Evolutionary conservation across 1,140 invertebrate genomes (phyloP).

Genomic region (Drosophila bifasciata): DNA sequence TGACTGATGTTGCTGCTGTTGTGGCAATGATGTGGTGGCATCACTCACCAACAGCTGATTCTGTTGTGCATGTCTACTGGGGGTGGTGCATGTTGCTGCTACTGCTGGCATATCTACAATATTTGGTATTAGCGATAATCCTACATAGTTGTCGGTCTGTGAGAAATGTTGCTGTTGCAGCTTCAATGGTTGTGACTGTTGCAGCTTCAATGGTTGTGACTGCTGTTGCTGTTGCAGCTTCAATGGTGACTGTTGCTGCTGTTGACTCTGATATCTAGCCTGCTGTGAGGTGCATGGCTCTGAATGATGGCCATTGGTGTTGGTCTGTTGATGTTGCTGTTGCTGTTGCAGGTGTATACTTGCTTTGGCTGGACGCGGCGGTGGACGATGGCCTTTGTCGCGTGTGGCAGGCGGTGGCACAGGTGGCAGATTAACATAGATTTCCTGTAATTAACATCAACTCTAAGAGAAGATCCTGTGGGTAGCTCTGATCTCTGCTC

Average conservation of each 20-base stretch:
- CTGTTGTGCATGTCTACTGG: conserved; percentile 68
- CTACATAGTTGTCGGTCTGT: conserved; percentile 81
- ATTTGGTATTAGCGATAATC: conserved; percentile 78
- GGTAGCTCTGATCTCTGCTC: no score
- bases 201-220: no score
- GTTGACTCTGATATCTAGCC: conserved; percentile 69
- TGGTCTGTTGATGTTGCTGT: conserved; percentile 48
- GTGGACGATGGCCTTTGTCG: conserved; percentile 62
- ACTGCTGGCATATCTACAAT: conserved; percentile 66
- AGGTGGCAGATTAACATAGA: conserved; percentile 82
- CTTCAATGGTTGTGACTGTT: conserved; percentile 39
- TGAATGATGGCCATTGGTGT: conserved; percentile 44
- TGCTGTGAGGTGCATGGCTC: conserved; percentile 74
- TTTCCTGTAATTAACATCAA: no score
- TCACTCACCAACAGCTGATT: conserved; percentile 73
- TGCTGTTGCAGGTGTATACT: conserved; percentile 69
- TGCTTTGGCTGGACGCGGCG: conserved; percentile 81
- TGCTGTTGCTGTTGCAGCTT: conserved; percentile 34
- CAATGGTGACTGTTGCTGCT: conserved; percentile 48
- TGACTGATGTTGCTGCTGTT: conserved; percentile 50
- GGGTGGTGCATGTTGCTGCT: conserved; percentile 31
- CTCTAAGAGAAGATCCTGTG: no score
- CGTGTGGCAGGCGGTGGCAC: conserved; percentile 71
- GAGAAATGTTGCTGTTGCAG: conserved; percentile 76
- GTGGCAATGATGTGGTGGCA: conserved; percentile 52